Evolutionary conservation across 92 coral and sea anemone species (phyloP).

Genomic region (Zoanthus sociatus): DNA sequence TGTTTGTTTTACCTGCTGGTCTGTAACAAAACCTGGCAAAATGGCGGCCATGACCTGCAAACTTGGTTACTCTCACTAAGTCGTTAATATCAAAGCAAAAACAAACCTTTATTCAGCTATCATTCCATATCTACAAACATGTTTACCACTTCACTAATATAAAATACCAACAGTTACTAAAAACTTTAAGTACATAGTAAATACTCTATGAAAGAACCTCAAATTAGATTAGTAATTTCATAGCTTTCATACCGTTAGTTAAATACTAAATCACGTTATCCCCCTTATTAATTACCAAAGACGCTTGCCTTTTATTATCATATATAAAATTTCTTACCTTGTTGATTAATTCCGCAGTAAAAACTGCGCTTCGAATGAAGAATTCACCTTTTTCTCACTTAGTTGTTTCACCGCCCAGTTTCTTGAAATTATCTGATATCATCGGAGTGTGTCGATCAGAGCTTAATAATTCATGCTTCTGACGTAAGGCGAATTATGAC

Average conservation of each 20-base stretch:
- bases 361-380: slow-evolving; percentile 43
- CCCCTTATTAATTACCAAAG: background rate
- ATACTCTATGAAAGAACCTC: background rate
- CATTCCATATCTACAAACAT: background rate
- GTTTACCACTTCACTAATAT: background rate
- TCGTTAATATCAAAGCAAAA: background rate
- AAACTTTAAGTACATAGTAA: background rate
- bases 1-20: slow-evolving; percentile 36
- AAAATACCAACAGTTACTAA: background rate
- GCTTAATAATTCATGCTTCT: slow-evolving; percentile 33
- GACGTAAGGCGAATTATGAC: slow-evolving; percentile 41
- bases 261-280: background rate
- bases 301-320: background rate
- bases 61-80: background rate
- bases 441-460: slow-evolving; percentile 35
- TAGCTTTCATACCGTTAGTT: background rate
- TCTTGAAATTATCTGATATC: slow-evolving; percentile 37
- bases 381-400: background rate
- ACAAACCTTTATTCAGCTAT: background rate
- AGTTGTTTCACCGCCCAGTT: slow-evolving; percentile 20
- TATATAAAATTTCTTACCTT: slow-evolving; percentile 19
- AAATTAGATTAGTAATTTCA: background rate
- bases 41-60: slow-evolving; percentile 22
- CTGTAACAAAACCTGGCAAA: slow-evolving; percentile 5
- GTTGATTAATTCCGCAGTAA: slow-evolving; percentile 37